Evolutionary conservation across 2,797 vertebrate species (phyloP).

Genomic region (Gambusia yucatana): DNA sequence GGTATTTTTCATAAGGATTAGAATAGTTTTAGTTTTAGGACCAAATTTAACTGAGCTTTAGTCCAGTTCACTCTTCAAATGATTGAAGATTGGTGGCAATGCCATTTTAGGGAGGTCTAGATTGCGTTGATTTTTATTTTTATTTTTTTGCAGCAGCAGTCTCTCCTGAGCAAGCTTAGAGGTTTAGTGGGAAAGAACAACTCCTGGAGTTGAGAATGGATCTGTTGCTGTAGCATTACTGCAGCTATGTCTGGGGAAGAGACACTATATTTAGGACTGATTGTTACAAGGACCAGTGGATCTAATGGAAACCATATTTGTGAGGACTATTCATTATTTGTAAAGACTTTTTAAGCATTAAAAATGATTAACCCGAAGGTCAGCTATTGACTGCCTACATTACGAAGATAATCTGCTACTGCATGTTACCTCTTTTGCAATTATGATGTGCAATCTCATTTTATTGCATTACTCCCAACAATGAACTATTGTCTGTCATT

Average conservation of each 20-base stretch:
- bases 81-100: neutral
- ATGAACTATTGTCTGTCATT: neutral
- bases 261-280: neutral
- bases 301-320: neutral
- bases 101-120: neutral
- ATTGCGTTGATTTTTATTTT: neutral
- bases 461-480: neutral
- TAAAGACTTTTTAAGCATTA: neutral
- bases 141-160: neutral
- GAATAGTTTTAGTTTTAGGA: neutral
- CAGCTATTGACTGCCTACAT: neutral
- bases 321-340: neutral
- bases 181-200: neutral
- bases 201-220: neutral
- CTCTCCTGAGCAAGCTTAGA: neutral
- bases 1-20: neutral
- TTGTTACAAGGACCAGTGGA: neutral
- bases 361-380: neutral
- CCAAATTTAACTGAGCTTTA: neutral
- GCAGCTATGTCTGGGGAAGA: no score
- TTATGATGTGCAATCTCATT: neutral
- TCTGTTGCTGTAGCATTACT: no score
- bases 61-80: neutral
- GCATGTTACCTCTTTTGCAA: neutral
- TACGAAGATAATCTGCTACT: neutral